Base-by-base conservation (phyloP, 2,797 vertebrate species). In the Sciurus carolinensis region DNA sequence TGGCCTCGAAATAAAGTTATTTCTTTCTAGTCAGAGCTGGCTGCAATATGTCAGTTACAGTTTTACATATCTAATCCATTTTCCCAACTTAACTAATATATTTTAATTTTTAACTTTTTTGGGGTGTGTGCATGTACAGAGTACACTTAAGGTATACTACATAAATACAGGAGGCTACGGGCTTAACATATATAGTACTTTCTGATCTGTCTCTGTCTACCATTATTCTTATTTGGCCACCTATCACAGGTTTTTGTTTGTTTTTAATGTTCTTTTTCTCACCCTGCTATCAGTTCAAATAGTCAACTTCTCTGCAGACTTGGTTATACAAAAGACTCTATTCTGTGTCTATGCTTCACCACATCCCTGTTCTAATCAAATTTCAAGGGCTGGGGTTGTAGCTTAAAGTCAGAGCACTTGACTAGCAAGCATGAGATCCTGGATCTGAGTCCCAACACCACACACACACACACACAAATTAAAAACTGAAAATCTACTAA, bases 1-100 rank as follows among this genome's bases (percentile, higher is more conserved):
- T 71, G 57, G 33, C 24, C 50, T 95, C 83, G 91, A 93, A 94
- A 93, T 67, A 71, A 94, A 86, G 36, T 76, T 91, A 80, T 91
- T 90, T n/a, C 20, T 57, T 96, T 87, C n/a, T n/a, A 82, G 14
- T 67, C 94, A n/a, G 50, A 91, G 33, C 36, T 80, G 42, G 26
- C 44, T 67, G 15, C 89, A 92, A 95, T 75, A 54, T 54, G 47
- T 52, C 82, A 86, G 36, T 90, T 77, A 57, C 18, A 89, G 47
- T 86, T 88, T 62, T 73, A 77, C 64, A n/a, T 18, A 28, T 50
- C 26, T 84, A 92, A 95, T 80, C n/a, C 5, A 88, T 57, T 94
- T 81, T 22, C 57, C 20, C 67, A 92, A 44, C 47, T 79, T 77
- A 92, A 52, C 30, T 44, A 59, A 4, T 91, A 72, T 14, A 76